A percentile compares a stretch with the other conserved stretches of the same genome.
phyloP scores from a whole-genome alignment of 1,140 invertebrate species.

The Drosophila nebulosa region DNA sequence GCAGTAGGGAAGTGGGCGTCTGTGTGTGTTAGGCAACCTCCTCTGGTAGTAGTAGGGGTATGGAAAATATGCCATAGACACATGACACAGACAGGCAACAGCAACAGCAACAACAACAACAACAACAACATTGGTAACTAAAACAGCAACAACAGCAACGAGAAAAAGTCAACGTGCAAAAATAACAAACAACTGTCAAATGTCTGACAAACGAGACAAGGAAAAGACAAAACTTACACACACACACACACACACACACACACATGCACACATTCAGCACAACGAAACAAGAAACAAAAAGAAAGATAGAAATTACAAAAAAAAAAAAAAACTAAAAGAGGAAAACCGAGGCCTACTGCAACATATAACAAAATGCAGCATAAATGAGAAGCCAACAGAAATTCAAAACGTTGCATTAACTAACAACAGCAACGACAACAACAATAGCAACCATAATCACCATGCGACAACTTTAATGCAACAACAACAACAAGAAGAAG shows the following conservation, averaged over 20 bases:
- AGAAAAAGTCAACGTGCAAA: conserved; percentile 74
- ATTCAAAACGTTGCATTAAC: conserved; percentile 30
- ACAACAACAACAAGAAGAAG: background rate
- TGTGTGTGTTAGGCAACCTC: conserved; percentile 63
- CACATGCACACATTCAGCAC: background rate
- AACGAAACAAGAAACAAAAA: background rate
- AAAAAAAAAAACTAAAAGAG: conserved; percentile 11
- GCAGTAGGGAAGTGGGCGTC: conserved; percentile 52
- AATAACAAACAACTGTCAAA: conserved; percentile 79
- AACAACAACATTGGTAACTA: conserved; percentile 5
- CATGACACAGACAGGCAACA: conserved; percentile 56
- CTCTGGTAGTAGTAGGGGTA: conserved; percentile 30
- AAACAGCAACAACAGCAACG: conserved; percentile 16
- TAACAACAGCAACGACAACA: conserved; percentile 5
- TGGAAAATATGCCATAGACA: conserved; percentile 71
- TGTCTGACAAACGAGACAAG: conserved; percentile 79
- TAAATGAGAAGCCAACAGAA: conserved; percentile 24
- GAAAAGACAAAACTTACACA: conserved; percentile 61
- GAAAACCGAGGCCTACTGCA: conserved; percentile 34
- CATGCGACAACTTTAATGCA: conserved; percentile 24
- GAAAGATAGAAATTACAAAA: conserved; percentile 9
- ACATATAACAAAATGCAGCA: conserved; percentile 13
- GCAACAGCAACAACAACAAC: conserved; percentile 21
- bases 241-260: background rate
- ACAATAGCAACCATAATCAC: background rate